These are phyloP conservation scores for Macheiramphus alcinus DNA, from an alignment of 2,113 vertebrate species.

Conservation along the genomic window DNA sequence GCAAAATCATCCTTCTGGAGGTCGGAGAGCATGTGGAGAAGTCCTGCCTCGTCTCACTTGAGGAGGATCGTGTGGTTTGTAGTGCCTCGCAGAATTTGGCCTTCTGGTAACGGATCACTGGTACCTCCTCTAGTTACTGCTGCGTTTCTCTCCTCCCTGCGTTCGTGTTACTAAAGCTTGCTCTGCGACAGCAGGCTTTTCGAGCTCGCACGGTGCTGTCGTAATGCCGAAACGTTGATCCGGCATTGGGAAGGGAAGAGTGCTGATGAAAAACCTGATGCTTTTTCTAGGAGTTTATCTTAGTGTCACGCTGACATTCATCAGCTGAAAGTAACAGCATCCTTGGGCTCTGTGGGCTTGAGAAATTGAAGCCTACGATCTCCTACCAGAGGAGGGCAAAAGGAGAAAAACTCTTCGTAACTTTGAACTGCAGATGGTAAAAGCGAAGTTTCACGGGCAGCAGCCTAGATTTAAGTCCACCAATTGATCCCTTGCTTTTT, in stretches of 20 bases:
- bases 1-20: not conserved
- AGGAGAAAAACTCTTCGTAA: not conserved
- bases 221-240: not conserved
- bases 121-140: accelerated
- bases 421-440: not conserved
- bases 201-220: not conserved
- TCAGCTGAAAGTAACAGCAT: not conserved
- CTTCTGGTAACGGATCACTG: accelerated
- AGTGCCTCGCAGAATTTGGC: not conserved
- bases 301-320: not conserved
- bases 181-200: not conserved
- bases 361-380: not conserved
- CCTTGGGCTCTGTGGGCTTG: not conserved
- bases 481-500: not conserved
- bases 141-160: accelerated
- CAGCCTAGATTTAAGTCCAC: not conserved
- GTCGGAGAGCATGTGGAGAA: accelerated
- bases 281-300: not conserved
- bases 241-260: not conserved
- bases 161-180: too few species aligned
- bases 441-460: not conserved
- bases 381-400: not conserved
- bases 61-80: too few species aligned
- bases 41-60: not conserved
- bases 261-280: too few species aligned